These are phyloP conservation scores for Muscicapa adusta DNA, from an alignment of 2,113 vertebrate species.

Conservation along the genomic window DNA sequence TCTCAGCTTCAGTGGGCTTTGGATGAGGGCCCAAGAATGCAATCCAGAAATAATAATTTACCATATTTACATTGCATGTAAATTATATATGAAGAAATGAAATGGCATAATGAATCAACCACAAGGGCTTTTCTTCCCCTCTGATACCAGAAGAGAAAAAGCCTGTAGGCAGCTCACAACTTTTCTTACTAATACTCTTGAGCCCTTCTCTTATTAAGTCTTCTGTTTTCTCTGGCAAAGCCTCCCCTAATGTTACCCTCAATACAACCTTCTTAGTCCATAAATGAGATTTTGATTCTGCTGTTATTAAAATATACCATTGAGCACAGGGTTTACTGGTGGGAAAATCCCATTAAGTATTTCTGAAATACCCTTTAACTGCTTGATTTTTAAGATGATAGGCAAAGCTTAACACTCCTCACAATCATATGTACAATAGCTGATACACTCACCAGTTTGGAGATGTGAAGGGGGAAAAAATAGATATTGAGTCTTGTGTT, in stretches of 20 bases:
- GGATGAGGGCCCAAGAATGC: slow-evolving; percentile 54
- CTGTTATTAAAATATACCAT: slow-evolving; percentile 65
- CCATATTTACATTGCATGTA: slow-evolving; percentile 46
- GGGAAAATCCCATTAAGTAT: slow-evolving; percentile 76
- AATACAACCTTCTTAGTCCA: slow-evolving; percentile 60
- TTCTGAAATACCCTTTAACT: slow-evolving; percentile 72
- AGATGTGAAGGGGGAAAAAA: not conserved
- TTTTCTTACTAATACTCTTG: slow-evolving; percentile 61
- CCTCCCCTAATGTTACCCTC: slow-evolving; percentile 37
- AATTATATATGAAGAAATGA: slow-evolving; percentile 66
- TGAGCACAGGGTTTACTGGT: slow-evolving; percentile 70
- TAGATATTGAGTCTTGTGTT: not conserved
- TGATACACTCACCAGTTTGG: not conserved
- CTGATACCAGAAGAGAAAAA: slow-evolving; percentile 57
- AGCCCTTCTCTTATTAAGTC: slow-evolving; percentile 55
- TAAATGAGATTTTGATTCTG: slow-evolving; percentile 76
- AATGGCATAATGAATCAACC: slow-evolving; percentile 66
- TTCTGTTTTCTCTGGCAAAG: slow-evolving; percentile 74
- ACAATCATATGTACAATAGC: not conserved
- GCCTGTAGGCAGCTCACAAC: slow-evolving; percentile 56
- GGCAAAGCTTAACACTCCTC: slow-evolving; percentile 44
- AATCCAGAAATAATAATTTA: slow-evolving; percentile 64
- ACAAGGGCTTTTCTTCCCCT: slow-evolving; percentile 48
- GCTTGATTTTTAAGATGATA: slow-evolving; percentile 66
- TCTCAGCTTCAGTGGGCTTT: slow-evolving; percentile 47